Conservation (phyloP, 2,113 vertebrate species). For the Taxidea taxus region DNA sequence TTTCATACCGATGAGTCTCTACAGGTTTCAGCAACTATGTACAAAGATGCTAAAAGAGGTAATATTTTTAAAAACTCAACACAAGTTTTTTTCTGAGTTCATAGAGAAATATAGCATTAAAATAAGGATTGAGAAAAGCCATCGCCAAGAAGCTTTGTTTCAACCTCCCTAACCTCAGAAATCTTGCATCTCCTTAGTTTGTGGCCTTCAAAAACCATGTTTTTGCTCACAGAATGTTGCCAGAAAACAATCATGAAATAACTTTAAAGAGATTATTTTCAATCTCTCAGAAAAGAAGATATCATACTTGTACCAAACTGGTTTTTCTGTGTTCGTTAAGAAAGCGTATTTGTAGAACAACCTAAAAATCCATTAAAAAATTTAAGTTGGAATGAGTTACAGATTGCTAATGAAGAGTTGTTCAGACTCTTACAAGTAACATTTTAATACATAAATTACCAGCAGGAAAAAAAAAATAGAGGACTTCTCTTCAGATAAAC, state of each 20-base stretch:
- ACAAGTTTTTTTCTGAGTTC: not conserved
- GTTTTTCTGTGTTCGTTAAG: not conserved
- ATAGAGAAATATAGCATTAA: not conserved
- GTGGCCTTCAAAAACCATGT: not conserved
- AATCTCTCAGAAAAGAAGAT: not conserved
- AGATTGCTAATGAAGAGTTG: not conserved
- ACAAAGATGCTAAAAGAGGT: not conserved
- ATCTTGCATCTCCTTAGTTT: not conserved
- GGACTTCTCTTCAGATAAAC: not conserved
- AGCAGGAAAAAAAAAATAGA: not conserved
- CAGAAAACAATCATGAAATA: not conserved
- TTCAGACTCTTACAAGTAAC: not conserved
- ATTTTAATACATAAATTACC: not conserved
- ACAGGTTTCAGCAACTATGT: conserved; percentile 8
- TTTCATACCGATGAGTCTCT: conserved; percentile 17
- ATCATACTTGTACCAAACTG: not conserved
- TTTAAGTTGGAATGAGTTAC: not conserved
- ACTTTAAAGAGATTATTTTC: not conserved
- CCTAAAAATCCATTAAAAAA: conserved; percentile 10
- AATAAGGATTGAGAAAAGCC: not conserved
- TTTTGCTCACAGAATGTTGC: not conserved
- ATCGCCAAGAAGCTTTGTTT: not conserved
- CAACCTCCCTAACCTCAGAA: not conserved
- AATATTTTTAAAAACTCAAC: not conserved
- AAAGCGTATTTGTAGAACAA: not conserved